Evolutionary conservation across 2,888 invertebrate genomes (phyloP), one percentile per base, ranked within the genome.

Genomic region (Lepeophtheirus nordmannii): DNA sequence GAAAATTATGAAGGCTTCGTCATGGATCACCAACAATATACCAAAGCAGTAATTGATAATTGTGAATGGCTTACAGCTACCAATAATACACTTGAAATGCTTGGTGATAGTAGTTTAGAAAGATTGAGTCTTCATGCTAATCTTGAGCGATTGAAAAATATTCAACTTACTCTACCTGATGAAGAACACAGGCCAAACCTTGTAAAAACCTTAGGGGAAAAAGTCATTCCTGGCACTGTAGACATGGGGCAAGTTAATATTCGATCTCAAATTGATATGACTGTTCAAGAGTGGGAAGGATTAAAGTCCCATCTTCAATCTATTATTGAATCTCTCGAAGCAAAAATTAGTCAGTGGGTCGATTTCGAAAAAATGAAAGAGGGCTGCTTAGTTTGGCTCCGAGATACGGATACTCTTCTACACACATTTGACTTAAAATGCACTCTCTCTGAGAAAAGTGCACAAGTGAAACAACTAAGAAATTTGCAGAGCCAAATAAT

Each of bases 211-310:
- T 75, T 92, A n/a, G 90, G 90, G 0, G 89, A 91, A 74, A 89
- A 89, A 74, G 92, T 94, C 0, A 82, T 91, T 56, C 87, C 89
- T 2, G 89, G 88, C 30, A 91, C 91, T 0, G 78, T 87, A 41
- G 87, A 86, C 72, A 82, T 81, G 58, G 91, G 90, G 0, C 89
- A 90, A 76, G 80, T 84, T 0, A 86, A 87, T 71, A 85, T 92
- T n/a, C 81, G 87, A 68, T 84, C 86, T 12, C 89, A 90, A 77
- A 85, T 91, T 57, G 89, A 90, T 73, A 83, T 84, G 11, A 87
- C 89, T 0, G 89, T 89, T 72, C 88, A 89, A 73, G 89, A 90
- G 77, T 91, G 90, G 90, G 87, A 89, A 74, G 84, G 86, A 14
- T 76, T 91, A 1, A 79, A 85, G 0, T 86, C 89, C 0, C 81